Evolutionary conservation across 2,113 vertebrate genomes (phyloP).

Genomic region (Nettapus auritus): DNA sequence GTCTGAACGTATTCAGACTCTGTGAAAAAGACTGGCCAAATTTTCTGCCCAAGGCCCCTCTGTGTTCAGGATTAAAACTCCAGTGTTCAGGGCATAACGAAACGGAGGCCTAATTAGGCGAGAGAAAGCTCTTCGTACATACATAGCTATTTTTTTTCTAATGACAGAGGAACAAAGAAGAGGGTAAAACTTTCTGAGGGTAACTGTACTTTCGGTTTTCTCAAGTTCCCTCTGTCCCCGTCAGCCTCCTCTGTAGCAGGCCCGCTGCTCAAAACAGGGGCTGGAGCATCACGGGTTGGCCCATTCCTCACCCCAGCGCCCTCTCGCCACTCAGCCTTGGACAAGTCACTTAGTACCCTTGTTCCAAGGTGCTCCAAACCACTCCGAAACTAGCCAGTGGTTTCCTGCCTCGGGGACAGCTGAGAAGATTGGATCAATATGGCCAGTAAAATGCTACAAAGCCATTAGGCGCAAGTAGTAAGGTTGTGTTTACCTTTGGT

Average conservation of each 20-base stretch:
- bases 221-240: background rate
- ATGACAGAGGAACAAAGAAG: slow-evolving; percentile 20
- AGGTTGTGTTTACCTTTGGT: background rate
- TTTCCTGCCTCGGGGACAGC: background rate
- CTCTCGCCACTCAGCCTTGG: background rate
- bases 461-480: background rate
- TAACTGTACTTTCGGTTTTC: slow-evolving; percentile 19
- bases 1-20: slow-evolving; percentile 47
- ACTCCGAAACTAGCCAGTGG: background rate
- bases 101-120: slow-evolving; percentile 17
- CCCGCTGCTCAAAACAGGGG: background rate
- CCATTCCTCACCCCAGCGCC: background rate
- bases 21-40: slow-evolving; percentile 28
- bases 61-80: slow-evolving; percentile 58
- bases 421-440: background rate
- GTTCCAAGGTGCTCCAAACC: background rate
- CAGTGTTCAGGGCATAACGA: slow-evolving; percentile 25
- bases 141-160: background rate
- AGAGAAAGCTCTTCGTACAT: slow-evolving; percentile 41
- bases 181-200: slow-evolving; percentile 32
- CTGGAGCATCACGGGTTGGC: background rate
- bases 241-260: background rate
- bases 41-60: slow-evolving; percentile 51
- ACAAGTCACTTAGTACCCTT: background rate
- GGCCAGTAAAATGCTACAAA: background rate